Evolutionary conservation across 1,140 invertebrate genomes (phyloP), one percentile per base, ranked within the genome.

Genomic region (Lordiphosa stackelbergi): DNA sequence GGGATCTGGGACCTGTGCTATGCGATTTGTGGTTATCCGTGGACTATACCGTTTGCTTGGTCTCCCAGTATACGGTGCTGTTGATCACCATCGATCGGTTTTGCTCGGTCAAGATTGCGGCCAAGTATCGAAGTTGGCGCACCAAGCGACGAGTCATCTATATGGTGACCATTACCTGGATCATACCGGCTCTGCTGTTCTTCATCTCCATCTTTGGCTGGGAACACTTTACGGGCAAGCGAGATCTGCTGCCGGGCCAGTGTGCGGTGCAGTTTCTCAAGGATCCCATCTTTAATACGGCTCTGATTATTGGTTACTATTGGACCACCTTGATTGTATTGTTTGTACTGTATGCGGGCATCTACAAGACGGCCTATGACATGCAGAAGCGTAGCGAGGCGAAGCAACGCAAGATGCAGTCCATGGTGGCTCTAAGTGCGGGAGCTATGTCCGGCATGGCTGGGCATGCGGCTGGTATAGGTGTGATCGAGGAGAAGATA

Each of bases 171-270:
- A 97, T 99, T 9, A 99, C 97, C 0, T 99, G 98, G 98, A 96
- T 99, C 31, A 95, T 99, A 55, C 98, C 98, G 4, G 95, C 96
- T 1, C 88, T 98, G 10, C 89, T 99, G 3, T 99, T 99, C 88
- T 99, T 99, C 88, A 97, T 97, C 51, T 97, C 96, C 52, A 99
- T 99, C 64, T 98, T 99, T 85, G 98, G 98, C 24, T 99, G 98
- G 97, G 97, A 99, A 87, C 96, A 97, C 86, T 99, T 99, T 81
- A 94, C 97, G 31, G 98, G 97, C 2, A 95, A 94, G 75, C 89
- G 97, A 53, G 95, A 98, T 75, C 89, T 98, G 12, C 89, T 92
- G 57, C 94, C 95, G 0, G 94, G 95, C 5, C 93, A 98, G 86
- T 99, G 98, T 87, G 95, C 96, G 36, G 98, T 99, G 2, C 98